Base-by-base conservation (phyloP, 2,797 vertebrate genomes). In the Iguana delicatissima region DNA sequence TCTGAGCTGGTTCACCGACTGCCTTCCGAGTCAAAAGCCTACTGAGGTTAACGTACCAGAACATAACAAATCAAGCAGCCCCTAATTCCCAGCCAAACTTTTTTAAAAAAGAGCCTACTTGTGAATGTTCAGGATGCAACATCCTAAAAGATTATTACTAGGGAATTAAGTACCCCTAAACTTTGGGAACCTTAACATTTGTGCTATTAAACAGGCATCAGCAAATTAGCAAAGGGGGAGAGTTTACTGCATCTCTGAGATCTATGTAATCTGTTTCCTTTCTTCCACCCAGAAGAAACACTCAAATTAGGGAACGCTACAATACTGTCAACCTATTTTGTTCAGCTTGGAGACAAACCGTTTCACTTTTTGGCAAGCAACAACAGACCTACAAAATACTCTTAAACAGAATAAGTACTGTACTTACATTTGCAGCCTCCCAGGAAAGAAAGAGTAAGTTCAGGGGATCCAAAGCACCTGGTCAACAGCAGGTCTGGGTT, bases 401-500 rank as follows among this genome's bases (percentile, higher is more conserved):
- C 26, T n/a, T 35, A 82, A 82, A 1, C 1, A 22, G 8, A 59
- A 38, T 22, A 24, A 42, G 9, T 12, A 77, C 85, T 52, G n/a
- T 80, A 91, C 95, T 94, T 89, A 95, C 96, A 89, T 83, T 0
- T 29, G 87, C 4, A 32, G 6, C 55, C 79, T 57, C 55, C 26
- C 1, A 0, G 16, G 46, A 79, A 52, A 0, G 0, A 0, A 16
- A 76, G 46, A 88, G 6, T 0, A 3, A 0, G 84, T 85, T 52
- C 42, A 77, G 88, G 57, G n/a, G 73, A 35, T 4, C 2, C 20
- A 62, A 18, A 85, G 59, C 26, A 35, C n/a, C 89, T 38, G 46
- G 20, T 22, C 0, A 22, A 1, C 82, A 50, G 46, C n/a, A 46
- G 35, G 20, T 55, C 59, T 83, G 35, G 57, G 79, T 38, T 32